phyloP scores from a whole-genome alignment of 1,140 invertebrate species.

The Chrysoperla carnea region DNA sequence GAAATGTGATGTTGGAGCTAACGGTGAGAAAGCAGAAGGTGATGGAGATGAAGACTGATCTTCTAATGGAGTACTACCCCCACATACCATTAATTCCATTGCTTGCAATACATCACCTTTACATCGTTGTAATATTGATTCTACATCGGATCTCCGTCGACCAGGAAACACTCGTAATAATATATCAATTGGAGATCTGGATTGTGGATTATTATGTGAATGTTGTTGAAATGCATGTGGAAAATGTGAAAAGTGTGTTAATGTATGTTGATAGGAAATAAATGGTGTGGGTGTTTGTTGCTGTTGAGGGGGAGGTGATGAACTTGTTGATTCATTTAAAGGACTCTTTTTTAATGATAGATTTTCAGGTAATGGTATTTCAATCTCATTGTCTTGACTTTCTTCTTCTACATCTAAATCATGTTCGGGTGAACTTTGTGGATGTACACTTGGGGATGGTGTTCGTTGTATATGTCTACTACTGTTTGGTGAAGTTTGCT shows the following conservation, averaged over 20 bases:
- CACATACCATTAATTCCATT: conserved; percentile 71
- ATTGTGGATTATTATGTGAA: conserved; percentile 20
- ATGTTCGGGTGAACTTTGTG: conserved; percentile 24
- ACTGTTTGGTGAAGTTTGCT: conserved; percentile 7
- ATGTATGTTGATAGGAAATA: conserved; percentile 26
- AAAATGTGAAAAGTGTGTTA: conserved; percentile 21
- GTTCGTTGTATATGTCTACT: conserved; percentile 8
- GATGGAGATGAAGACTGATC: conserved; percentile 15
- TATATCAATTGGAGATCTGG: conserved; percentile 54
- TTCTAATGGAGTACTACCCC: conserved; percentile 26
- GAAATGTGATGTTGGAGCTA: conserved; percentile 37
- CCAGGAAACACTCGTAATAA: conserved; percentile 68
- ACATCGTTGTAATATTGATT: conserved; percentile 49
- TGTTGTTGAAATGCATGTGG: conserved; percentile 25
- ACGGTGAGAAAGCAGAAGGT: conserved; percentile 54
- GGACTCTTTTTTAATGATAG: conserved; percentile 30
- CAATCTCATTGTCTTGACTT: conserved; percentile 16
- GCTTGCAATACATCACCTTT: conserved; percentile 77
- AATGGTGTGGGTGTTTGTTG: conserved; percentile 9
- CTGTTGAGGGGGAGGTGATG: conserved; percentile 19
- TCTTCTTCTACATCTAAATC: conserved; percentile 27
- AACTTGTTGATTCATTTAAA: conserved; percentile 12
- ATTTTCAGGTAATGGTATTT: conserved; percentile 39
- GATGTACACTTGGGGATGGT: conserved; percentile 25
- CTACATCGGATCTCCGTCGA: conserved; percentile 64